Percentiles rank a stretch among this genome's conserved stretches.
Evolutionary conservation across 1,140 invertebrate genomes (phyloP).

Genomic region (Cydia splendana): DNA sequence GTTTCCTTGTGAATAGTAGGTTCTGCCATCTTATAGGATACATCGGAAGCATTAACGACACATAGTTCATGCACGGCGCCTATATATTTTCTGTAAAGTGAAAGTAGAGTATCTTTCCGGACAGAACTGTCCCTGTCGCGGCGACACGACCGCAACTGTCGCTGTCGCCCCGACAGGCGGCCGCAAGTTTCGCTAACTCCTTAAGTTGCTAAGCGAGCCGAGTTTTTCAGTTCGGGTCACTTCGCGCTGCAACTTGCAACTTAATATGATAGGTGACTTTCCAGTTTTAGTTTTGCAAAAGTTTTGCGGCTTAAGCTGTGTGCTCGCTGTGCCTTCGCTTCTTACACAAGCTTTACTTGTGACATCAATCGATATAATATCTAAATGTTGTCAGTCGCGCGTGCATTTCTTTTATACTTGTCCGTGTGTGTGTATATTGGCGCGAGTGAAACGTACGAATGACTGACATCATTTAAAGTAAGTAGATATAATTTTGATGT

Average conservation of each 20-base stretch:
- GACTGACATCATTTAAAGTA: no score
- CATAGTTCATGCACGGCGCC: no score
- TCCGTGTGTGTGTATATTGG: no score
- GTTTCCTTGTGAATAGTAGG: no score
- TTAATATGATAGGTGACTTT: constrained; percentile 20
- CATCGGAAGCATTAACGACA: no score
- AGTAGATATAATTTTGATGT: no score
- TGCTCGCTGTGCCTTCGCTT: neutral
- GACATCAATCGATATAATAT: no score
- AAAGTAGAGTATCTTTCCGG: neutral
- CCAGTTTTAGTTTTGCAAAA: constrained; percentile 1
- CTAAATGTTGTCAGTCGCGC: no score
- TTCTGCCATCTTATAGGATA: no score
- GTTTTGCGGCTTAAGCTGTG: neutral
- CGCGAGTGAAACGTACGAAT: no score
- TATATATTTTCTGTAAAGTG: neutral
- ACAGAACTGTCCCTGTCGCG: neutral
- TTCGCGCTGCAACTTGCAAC: neutral
- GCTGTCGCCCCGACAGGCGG: constrained; percentile 28
- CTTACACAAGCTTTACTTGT: no score
- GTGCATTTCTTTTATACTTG: no score
- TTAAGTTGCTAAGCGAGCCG: constrained; percentile 56
- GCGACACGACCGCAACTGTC: constrained; percentile 8
- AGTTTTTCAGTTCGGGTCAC: constrained; percentile 50
- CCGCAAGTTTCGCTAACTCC: constrained; percentile 63